Conservation (phyloP, 2,888 invertebrate genomes). For the Emmelina monodactyla region DNA sequence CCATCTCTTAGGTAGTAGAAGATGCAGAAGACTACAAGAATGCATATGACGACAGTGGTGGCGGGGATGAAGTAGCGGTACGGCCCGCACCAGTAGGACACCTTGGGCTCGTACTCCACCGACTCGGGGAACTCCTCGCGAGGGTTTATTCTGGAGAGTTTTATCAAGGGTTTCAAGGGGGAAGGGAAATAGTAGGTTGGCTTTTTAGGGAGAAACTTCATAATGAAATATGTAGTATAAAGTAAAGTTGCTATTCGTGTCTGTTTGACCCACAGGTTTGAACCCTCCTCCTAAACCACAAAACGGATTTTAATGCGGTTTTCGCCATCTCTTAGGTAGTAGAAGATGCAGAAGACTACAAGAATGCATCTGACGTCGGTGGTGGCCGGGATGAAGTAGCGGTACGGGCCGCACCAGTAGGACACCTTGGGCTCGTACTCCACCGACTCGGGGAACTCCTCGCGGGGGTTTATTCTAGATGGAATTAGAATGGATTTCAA, state of each 20-base stretch:
- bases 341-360: conserved; percentile 56
- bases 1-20: no score
- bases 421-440: conserved; percentile 58
- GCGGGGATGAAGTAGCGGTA: conserved; percentile 58
- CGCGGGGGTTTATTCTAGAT: conserved; percentile 56
- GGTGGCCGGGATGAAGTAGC: conserved; percentile 57
- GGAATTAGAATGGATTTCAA: no score
- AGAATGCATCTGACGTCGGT: conserved; percentile 54
- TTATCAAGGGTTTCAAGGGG: no score
- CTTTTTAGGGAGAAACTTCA: no score
- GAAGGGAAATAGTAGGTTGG: no score
- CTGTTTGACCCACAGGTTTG: no score
- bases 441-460: conserved; percentile 55
- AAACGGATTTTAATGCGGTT: no score
- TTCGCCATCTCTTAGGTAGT: no score
- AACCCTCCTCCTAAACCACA: no score
- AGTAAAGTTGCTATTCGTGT: no score
- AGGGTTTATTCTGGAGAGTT: conserved; percentile 48
- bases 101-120: conserved; percentile 54
- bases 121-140: conserved; percentile 58
- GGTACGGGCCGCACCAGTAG: conserved; percentile 54
- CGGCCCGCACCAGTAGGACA: conserved; percentile 56
- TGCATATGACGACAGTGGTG: conserved; percentile 50
- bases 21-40: conserved; percentile 57
- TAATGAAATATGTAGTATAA: no score